These are phyloP conservation scores for Abramis brama DNA, from an alignment of 2,113 vertebrate genomes.

Conservation along the genomic window DNA sequence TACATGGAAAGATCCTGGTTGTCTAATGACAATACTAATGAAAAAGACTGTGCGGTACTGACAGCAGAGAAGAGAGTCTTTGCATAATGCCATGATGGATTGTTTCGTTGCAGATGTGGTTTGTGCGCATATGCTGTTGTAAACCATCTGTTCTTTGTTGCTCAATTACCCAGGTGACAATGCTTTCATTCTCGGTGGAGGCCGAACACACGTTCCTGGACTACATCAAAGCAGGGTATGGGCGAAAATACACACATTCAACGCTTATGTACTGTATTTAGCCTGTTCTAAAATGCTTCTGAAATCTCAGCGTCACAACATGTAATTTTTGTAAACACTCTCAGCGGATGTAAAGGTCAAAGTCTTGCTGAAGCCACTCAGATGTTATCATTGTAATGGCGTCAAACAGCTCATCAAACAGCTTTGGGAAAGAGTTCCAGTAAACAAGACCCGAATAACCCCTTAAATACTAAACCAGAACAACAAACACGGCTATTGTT, in stretches of 20 bases:
- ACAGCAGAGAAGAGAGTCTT: conserved; percentile 20
- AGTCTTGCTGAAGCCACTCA: not conserved
- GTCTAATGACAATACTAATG: conserved; percentile 63
- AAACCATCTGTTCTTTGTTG: conserved; percentile 53
- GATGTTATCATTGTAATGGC: conserved; percentile 34
- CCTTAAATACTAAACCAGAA: conserved; percentile 26
- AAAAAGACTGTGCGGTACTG: conserved; percentile 2
- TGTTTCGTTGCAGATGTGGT: conserved; percentile 56
- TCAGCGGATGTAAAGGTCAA: conserved; percentile 1
- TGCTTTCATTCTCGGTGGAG: conserved; percentile 89
- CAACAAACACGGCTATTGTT: conserved; percentile 37
- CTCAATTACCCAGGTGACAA: conserved; percentile 80
- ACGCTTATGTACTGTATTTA: not conserved
- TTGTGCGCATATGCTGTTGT: conserved; percentile 53
- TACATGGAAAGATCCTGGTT: conserved; percentile 32
- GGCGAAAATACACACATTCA: conserved; percentile 5
- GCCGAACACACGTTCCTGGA: conserved; percentile 93
- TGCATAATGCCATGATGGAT: conserved; percentile 46
- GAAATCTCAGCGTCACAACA: not conserved
- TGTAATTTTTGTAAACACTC: conserved; percentile 26
- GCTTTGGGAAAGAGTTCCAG: not conserved
- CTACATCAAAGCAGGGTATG: conserved; percentile 97
- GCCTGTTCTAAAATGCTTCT: not conserved
- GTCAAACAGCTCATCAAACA: conserved; percentile 26
- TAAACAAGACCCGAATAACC: conserved; percentile 1